Base-by-base conservation (phyloP, 2,113 vertebrate species). In the Stictonetta naevosa region DNA sequence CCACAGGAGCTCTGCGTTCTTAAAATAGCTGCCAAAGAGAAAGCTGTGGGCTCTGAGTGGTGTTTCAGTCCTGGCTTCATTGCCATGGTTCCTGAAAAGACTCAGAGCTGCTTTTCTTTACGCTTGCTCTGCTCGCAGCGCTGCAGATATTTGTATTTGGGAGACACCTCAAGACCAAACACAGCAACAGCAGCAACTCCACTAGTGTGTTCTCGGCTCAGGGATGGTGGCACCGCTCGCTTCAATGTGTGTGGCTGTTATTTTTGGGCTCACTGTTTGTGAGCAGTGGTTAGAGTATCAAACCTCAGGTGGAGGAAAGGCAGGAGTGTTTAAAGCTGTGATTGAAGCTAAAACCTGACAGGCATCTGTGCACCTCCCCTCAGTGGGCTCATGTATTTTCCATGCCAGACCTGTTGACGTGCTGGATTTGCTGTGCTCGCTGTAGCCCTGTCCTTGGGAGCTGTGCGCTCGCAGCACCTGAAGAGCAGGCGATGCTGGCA, bases 91-190 rank as follows among this genome's bases (percentile, higher is more conserved):
- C 44, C 84, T 11, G 0, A 33, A 14, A 25, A 31, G 17, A 42
- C 7, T 29, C 22, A 15, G 13, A 4, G 48, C 75, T 3, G 59
- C 55, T 83, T 5, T 16, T 20, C 52, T 15, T 25, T 21, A 31
- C 1, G 12, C 40, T 18, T 16, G 29, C 60, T 66, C 56, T 8
- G 5, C 84, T 42, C 33, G 19, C 76, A 25, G 80, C 86, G 84
- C 74, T 4, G 31, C 83, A 11, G 91, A 91, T 91, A 36, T 66
- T 87, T 36, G 96, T 95, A 6, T 69, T 96, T 2, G 93, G 93
- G 96, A 97, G 97, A 94, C 78, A 92, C 92, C 94, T 42, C 55
- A 14, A 96, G 97, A 91, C 90, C 83, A 4, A 69, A 6, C 1
- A 48, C 75, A 68, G 93, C 92, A 94, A 93, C 91, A 94, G 96